These are phyloP conservation scores for Echinops telfairi DNA, from an alignment of 2,113 vertebrate genomes.

Conservation along the genomic window DNA sequence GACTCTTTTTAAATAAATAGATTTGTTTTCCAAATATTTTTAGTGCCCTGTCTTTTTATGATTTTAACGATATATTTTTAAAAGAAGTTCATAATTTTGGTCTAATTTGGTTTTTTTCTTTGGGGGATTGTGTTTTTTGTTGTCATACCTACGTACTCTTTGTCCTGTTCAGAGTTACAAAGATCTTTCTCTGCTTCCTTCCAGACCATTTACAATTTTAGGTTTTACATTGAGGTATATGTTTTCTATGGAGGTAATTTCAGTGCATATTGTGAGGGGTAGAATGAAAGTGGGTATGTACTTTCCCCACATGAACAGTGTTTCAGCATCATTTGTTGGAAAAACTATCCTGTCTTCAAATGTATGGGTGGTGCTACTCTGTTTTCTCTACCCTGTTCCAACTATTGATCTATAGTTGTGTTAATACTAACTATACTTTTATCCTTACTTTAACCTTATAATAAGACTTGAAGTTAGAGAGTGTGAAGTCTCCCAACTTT, in stretches of 20 bases:
- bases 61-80: conserved; percentile 24
- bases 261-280: neutral
- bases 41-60: conserved; percentile 34
- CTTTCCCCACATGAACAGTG: neutral
- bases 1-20: neutral
- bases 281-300: neutral
- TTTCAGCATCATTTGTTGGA: neutral
- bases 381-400: neutral
- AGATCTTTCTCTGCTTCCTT: conserved; percentile 27
- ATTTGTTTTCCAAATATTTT: conserved; percentile 58
- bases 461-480: neutral
- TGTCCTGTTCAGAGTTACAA: neutral
- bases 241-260: conserved; percentile 27
- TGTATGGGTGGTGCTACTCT: neutral
- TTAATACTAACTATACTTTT: neutral
- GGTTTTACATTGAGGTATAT: neutral
- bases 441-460: neutral
- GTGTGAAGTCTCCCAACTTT: neutral
- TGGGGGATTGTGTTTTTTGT: neutral
- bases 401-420: neutral
- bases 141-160: conserved; percentile 28
- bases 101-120: neutral
- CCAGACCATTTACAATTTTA: conserved; percentile 47
- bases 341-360: neutral
- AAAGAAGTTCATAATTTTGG: conserved; percentile 46